These are phyloP conservation scores for Martes martes DNA, from an alignment of 2,113 vertebrate species.

Conservation along the genomic window DNA sequence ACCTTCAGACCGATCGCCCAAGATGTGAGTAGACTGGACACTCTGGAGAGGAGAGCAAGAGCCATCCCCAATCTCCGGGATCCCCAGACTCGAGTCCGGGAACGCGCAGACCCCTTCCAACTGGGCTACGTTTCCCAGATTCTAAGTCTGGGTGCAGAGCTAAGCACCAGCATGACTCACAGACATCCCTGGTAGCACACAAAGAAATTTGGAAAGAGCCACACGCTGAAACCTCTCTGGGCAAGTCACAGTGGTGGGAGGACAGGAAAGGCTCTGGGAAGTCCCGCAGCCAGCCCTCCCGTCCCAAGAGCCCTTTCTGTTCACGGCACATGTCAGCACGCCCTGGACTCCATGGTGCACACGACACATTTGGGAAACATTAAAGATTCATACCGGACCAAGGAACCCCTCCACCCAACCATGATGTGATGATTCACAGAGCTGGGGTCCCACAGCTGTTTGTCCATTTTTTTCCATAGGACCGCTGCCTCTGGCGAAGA, in stretches of 20 bases:
- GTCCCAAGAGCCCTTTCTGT: not conserved
- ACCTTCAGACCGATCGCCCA: accelerated
- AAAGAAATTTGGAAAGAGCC: not conserved
- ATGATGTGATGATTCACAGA: not conserved
- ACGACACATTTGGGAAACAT: not conserved
- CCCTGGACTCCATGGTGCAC: accelerated
- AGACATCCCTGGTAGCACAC: not conserved
- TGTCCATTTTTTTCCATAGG: accelerated
- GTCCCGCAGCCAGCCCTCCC: not conserved
- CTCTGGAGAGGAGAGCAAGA: not conserved
- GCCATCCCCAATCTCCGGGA: accelerated
- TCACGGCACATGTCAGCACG: accelerated
- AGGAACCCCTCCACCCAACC: not conserved
- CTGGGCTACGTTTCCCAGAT: not conserved
- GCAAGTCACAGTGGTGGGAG: no score
- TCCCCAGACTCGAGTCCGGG: not conserved
- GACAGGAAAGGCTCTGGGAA: not conserved
- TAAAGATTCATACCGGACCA: accelerated
- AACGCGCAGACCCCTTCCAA: not conserved
- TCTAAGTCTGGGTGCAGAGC: not conserved
- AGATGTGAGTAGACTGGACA: not conserved
- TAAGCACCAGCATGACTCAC: not conserved
- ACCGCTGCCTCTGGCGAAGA: not conserved
- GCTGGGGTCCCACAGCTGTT: not conserved
- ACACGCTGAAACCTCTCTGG: not conserved